Evolutionary conservation across 2,113 vertebrate species (phyloP).

Genomic region (Mungos mungo): DNA sequence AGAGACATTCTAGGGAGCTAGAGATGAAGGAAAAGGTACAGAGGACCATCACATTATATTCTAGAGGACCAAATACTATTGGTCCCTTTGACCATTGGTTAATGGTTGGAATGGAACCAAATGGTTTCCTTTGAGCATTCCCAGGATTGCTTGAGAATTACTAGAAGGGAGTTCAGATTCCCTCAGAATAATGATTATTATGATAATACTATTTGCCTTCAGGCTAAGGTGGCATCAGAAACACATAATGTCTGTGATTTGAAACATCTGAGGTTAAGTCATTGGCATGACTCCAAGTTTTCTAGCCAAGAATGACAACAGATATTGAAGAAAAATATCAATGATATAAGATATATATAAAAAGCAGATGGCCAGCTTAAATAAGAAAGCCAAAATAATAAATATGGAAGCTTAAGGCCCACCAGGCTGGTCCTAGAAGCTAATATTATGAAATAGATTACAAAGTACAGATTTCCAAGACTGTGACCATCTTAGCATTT

Average conservation of each 20-base stretch:
- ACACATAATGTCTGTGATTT: neutral
- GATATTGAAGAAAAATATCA: conserved; percentile 5
- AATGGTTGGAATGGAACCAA: no score
- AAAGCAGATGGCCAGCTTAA: neutral
- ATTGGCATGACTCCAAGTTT: neutral
- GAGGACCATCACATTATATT: neutral
- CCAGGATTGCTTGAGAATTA: neutral
- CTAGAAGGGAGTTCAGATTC: neutral
- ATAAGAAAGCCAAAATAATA: conserved; percentile 22
- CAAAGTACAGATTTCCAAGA: neutral
- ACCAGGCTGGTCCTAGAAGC: neutral
- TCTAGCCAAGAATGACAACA: neutral
- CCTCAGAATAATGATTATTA: neutral
- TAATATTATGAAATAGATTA: neutral
- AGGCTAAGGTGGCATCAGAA: neutral
- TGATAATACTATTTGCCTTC: neutral
- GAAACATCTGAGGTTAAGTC: conserved; percentile 12
- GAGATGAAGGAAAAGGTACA: neutral
- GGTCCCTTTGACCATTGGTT: no score
- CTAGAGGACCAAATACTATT: neutral
- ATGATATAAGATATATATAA: neutral
- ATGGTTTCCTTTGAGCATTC: neutral
- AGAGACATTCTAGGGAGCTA: neutral
- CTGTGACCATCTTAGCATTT: neutral
- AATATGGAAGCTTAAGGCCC: neutral